Evolutionary conservation across 2,797 vertebrate genomes (phyloP).

Genomic region (Simalia tracyae): DNA sequence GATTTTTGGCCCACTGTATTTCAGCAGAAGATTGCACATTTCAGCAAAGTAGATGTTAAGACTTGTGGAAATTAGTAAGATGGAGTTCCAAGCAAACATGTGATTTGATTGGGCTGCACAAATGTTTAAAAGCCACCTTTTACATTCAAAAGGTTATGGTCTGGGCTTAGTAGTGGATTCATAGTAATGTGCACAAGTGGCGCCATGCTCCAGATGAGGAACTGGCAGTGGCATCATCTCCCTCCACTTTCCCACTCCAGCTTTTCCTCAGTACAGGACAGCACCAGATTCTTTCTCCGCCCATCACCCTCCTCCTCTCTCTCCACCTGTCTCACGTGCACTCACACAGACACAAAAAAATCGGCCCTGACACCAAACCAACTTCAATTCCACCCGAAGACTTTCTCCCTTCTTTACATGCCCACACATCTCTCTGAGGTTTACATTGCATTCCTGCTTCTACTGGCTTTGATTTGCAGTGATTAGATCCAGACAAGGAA

Average conservation of each 20-base stretch:
- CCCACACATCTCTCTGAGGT: background rate
- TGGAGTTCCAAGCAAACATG: background rate
- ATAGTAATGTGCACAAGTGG: background rate
- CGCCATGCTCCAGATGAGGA: background rate
- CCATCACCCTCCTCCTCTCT: background rate
- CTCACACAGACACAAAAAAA: too few species aligned
- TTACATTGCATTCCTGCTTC: background rate
- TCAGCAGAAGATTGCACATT: background rate
- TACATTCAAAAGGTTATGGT: background rate
- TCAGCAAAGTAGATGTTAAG: background rate
- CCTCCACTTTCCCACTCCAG: background rate
- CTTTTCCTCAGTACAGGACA: background rate
- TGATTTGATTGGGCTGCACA: background rate
- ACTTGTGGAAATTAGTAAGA: background rate
- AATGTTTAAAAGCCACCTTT: background rate
- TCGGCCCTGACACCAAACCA: too few species aligned
- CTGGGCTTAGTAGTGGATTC: background rate
- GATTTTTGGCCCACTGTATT: background rate
- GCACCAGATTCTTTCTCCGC: background rate
- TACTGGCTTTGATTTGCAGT: background rate
- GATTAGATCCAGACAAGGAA: background rate
- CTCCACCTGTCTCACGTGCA: background rate
- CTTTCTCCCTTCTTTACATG: background rate
- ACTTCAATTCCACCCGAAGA: background rate
- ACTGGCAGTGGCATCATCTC: background rate